These are phyloP conservation scores for Opisthograptis luteolata DNA, from an alignment of 2,888 invertebrate species.

Conservation along the genomic window DNA sequence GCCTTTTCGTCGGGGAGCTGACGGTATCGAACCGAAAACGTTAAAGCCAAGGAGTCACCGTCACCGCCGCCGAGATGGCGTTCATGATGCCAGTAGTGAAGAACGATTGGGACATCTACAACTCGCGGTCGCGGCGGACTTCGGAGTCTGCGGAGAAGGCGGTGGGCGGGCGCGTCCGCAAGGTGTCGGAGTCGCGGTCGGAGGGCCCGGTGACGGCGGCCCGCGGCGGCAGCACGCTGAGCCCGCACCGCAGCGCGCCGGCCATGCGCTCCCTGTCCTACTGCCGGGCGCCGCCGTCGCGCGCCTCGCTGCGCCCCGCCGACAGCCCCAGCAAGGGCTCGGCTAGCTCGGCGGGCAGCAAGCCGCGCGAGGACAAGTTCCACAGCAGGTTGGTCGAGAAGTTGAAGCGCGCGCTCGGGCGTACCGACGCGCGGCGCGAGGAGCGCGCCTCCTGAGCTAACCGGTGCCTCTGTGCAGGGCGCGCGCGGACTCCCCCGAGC, in stretches of 20 bases:
- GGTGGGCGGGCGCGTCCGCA: conserved; percentile 83
- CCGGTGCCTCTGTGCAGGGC: conserved; percentile 80
- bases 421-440: conserved; percentile 77
- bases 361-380: conserved; percentile 87
- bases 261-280: conserved; percentile 85
- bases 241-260: conserved; percentile 88
- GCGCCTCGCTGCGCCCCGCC: conserved; percentile 83
- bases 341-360: conserved; percentile 84
- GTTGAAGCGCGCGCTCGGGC: conserved; percentile 88
- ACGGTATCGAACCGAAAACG: conserved; percentile 70
- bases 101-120: conserved; percentile 97
- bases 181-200: conserved; percentile 90
- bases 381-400: conserved; percentile 92
- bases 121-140: conserved; percentile 90
- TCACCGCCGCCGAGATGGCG: conserved; percentile 88
- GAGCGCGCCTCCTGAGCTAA: conserved; percentile 83
- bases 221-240: conserved; percentile 64
- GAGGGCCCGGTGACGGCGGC: conserved; percentile 87
- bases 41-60: conserved; percentile 71
- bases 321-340: conserved; percentile 88
- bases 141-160: conserved; percentile 87
- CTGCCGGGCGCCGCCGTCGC: conserved; percentile 81
- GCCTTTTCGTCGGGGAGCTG: conserved; percentile 50
- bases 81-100: conserved; percentile 98
- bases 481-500: conserved; percentile 75